Base-by-base conservation (phyloP, 1,140 invertebrate genomes). In the Drosophila bipectinata region DNA sequence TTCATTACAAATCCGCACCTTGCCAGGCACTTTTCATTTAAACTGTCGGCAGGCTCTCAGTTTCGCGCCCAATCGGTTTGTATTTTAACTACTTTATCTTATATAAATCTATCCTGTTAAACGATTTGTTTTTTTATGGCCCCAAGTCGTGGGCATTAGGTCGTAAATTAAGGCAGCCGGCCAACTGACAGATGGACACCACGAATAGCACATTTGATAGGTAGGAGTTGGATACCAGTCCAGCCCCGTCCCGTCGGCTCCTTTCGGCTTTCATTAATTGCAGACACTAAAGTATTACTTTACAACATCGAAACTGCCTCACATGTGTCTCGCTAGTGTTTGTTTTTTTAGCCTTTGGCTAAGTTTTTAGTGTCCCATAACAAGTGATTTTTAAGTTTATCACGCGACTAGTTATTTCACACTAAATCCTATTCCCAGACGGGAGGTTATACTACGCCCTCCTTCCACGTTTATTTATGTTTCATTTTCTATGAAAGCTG, bases 51-150 rank as follows among this genome's bases (percentile, higher is more conserved):
- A 18, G 18, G 28, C 37, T 51, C 60, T 67, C 60, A 48, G 47
- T 30, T 64, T 63, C 58, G 45, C 45, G 30, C 9, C n/a, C 18
- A 34, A 62, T 49, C 21, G 24, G 32, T 49, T 39, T 61, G 30
- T 3, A 24, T 61, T 30, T 66, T 8, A 6, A 30, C 21, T 18
- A 12, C 12, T 30, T 49, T 69, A 69, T 69, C 63, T 69, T 69
- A 69, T 69, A 69, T 69, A 69, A 69, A 69, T 69, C 66, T 48
- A 39, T 68, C 66, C 66, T 69, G 51, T 49, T 57, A 32, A 18
- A 15, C 32, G 62, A 68, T 69, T 55, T 48, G 39, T 10, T 32
- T 37, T 18, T 69, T 69, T 48, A 48, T 15, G 32, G 63, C 66
- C 48, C 69, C 30, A 41, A 69, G 66, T 68, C 52, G 49, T 39